Conservation (phyloP, 1,140 invertebrate species). For the Eueides isabella region DNA sequence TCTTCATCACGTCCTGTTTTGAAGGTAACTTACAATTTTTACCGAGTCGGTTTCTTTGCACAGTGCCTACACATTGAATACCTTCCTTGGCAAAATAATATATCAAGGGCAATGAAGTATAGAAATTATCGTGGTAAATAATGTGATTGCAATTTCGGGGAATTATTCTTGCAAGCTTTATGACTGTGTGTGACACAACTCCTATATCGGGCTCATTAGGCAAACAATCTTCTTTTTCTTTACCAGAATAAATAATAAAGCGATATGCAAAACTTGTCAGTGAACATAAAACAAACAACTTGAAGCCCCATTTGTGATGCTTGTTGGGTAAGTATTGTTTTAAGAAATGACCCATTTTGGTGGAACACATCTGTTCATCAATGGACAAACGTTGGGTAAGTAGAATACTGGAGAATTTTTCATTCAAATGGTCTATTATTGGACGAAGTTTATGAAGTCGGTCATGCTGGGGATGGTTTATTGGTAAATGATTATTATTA, state of each 20-base stretch:
- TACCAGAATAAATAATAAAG: slow-evolving; percentile 24
- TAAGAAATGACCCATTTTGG: slow-evolving; percentile 18
- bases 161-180: slow-evolving; percentile 26
- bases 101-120: slow-evolving; percentile 31
- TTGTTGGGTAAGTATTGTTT: slow-evolving; percentile 26
- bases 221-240: slow-evolving; percentile 26
- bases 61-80: slow-evolving; percentile 21
- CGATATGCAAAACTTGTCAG: slow-evolving; percentile 4
- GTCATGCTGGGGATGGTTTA: slow-evolving; percentile 48
- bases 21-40: slow-evolving; percentile 23
- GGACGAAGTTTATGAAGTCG: slow-evolving; percentile 48
- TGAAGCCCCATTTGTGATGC: slow-evolving; percentile 27
- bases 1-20: slow-evolving; percentile 26
- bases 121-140: slow-evolving; percentile 31
- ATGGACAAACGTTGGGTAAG: slow-evolving; percentile 17
- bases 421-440: slow-evolving; percentile 11
- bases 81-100: slow-evolving; percentile 30
- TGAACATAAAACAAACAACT: slow-evolving; percentile 23
- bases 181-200: slow-evolving; percentile 23
- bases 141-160: slow-evolving; percentile 31
- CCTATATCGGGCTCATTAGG: slow-evolving; percentile 28
- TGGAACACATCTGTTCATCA: background rate
- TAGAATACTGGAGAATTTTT: background rate
- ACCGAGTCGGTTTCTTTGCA: slow-evolving; percentile 16
- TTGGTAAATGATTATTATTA: slow-evolving; percentile 34